These are phyloP conservation scores for Drosophila kohkoa DNA, from an alignment of 1,140 invertebrate species.

Conservation along the genomic window DNA sequence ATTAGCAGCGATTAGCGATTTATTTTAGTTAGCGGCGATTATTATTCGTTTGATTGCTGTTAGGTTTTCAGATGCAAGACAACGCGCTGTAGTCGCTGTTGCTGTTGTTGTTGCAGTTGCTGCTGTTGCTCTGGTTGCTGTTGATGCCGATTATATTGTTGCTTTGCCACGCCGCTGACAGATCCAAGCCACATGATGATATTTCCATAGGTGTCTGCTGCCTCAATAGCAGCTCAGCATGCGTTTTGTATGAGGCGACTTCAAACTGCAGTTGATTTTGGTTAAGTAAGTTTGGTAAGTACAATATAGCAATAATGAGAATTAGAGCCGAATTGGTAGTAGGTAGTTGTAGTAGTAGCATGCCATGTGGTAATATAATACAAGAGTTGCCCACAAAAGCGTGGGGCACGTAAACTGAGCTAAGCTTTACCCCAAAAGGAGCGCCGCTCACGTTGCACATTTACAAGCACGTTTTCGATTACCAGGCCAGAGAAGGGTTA, in stretches of 20 bases:
- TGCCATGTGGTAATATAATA: constrained; percentile 43
- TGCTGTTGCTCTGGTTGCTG: constrained; percentile 24
- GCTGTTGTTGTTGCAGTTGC: constrained; percentile 32
- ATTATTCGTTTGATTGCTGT: constrained; percentile 25
- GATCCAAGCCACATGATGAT: constrained; percentile 61
- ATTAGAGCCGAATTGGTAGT: constrained; percentile 52
- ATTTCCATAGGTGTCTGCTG: constrained; percentile 64
- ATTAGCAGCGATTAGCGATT: constrained; percentile 53
- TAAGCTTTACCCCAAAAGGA: constrained; percentile 61
- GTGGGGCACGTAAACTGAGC: constrained; percentile 52
- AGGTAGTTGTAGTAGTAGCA: not conserved
- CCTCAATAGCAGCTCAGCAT: constrained; percentile 64
- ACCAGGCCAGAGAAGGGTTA: constrained; percentile 31
- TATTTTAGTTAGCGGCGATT: constrained; percentile 46
- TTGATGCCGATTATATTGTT: constrained; percentile 33
- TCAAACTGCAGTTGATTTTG: constrained; percentile 54
- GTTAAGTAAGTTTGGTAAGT: constrained; percentile 42
- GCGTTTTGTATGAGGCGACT: constrained; percentile 32
- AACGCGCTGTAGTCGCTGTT: constrained; percentile 34
- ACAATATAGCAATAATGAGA: constrained; percentile 57
- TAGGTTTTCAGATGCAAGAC: constrained; percentile 63
- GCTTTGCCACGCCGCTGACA: constrained; percentile 41
- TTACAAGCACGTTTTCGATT: constrained; percentile 71
- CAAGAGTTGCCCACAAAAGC: constrained; percentile 44
- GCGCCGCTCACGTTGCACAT: constrained; percentile 69